Percentiles rank a stretch among this genome's conserved stretches.
Conservation (phyloP, 1,140 invertebrate genomes). For the Papilio xuthus region DNA sequence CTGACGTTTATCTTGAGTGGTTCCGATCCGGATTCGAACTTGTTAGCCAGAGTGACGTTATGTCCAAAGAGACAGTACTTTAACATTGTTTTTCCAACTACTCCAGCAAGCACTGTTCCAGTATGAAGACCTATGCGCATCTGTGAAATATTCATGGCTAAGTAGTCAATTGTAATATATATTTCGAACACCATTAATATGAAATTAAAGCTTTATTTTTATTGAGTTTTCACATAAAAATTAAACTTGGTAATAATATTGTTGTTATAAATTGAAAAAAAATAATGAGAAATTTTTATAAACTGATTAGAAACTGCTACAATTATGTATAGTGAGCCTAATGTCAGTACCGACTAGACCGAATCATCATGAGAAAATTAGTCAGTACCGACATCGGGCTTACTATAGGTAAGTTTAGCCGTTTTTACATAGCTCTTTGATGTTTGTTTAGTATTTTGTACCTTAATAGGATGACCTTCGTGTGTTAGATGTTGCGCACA, state of each 20-base stretch:
- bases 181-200: not conserved
- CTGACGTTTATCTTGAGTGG: slow-evolving; percentile 95
- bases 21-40: slow-evolving; percentile 96
- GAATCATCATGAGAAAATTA: too few species aligned
- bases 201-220: not conserved
- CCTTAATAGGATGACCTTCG: slow-evolving; percentile 94
- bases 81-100: slow-evolving; percentile 95
- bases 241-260: too few species aligned
- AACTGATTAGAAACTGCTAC: too few species aligned
- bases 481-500: slow-evolving; percentile 93
- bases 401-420: too few species aligned
- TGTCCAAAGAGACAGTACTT: slow-evolving; percentile 96
- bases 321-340: too few species aligned
- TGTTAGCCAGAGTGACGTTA: slow-evolving; percentile 96
- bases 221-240: too few species aligned
- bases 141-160: slow-evolving; percentile 74
- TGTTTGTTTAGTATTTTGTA: slow-evolving; percentile 60
- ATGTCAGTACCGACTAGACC: too few species aligned
- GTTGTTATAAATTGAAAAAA: too few species aligned
- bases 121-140: slow-evolving; percentile 97
- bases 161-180: not conserved
- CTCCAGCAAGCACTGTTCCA: slow-evolving; percentile 93
- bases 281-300: too few species aligned
- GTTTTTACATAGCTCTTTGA: not conserved
- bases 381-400: not conserved